A percentile compares a stretch with the other conserved stretches of the same genome.
Conservation (phyloP, 2,113 vertebrate genomes). For the Malurus alboscapulatus region DNA sequence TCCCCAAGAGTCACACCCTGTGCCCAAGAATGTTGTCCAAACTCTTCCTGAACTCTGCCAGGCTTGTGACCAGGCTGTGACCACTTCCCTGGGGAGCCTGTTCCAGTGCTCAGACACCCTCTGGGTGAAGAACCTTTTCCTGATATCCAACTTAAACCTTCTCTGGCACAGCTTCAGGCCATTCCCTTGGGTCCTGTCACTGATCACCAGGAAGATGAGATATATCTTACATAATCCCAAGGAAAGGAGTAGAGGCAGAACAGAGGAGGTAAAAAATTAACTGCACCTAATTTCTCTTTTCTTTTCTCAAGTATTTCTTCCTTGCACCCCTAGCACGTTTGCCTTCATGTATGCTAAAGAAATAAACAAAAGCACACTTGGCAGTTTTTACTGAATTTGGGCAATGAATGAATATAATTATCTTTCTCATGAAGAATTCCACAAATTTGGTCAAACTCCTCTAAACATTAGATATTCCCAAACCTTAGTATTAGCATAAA, state of each 20-base stretch:
- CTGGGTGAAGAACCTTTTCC: not conserved
- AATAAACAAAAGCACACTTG: not conserved
- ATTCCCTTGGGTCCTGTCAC: rapidly evolving
- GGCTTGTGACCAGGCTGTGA: not conserved
- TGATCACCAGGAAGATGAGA: not conserved
- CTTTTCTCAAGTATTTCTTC: not conserved
- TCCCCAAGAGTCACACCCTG: no score
- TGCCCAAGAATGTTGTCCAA: not conserved
- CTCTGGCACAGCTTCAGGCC: not conserved
- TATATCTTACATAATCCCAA: not conserved
- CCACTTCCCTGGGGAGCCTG: not conserved
- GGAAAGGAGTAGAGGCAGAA: not conserved
- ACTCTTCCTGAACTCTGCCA: not conserved
- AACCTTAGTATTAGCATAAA: not conserved
- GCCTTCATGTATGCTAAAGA: not conserved
- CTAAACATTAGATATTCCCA: not conserved
- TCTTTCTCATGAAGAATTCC: not conserved
- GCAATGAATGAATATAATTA: not conserved
- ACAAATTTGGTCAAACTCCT: not conserved
- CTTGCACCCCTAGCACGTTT: not conserved
- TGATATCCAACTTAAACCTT: no score
- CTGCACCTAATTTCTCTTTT: not conserved
- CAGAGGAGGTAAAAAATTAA: not conserved
- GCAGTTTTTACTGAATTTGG: not conserved
- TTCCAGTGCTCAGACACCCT: rapidly evolving